Base-by-base conservation (phyloP, 2,888 invertebrate genomes). In the Colostygia pectinataria region DNA sequence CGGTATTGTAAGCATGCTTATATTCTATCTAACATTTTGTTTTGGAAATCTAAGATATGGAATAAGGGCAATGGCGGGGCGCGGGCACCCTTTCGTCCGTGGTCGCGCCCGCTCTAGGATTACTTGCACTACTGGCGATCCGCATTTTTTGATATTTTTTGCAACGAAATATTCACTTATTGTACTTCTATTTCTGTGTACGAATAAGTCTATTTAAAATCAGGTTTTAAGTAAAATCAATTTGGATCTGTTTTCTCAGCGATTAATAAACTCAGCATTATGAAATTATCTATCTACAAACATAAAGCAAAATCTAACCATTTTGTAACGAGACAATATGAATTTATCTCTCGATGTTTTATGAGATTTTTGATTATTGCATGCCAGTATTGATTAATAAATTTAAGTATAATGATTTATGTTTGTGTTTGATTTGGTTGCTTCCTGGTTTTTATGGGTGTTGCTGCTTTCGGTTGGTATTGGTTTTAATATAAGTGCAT, bases 341-440 rank as follows among this genome's bases (percentile, higher is more conserved):
- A 87, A 83, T 82, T 86, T 85, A 82, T 84, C 85, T 83, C 82
- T 83, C 80, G 73, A 71, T 71, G 73, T 80, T 85, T 83, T 83
- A 80, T 76, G 80, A 78, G 76, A 73, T 80, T 86, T 85, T 81
- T 80, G 38, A 67, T 78, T 83, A 81, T 83, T 82, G 88, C 85
- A 87, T 83, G 87, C 79, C 77, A 80, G 78, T 83, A 83, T 81
- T 78, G 79, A 82, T 77, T 78, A 89, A 87, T 89, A 89, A 89
- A 89, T 89, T 89, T 89, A 89, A 89, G 89, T 89, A 85, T 82
- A 89, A 87, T 83, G 74, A 70, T 86, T 83, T 80, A 80, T 67
- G 60, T 72, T 59, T 57, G 58, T 68, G 85, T 89, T 89, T 89
- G 62, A 86, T 88, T 89, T 80, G n/a, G 33, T 42, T 42, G 57